Evolutionary conservation across 2,113 vertebrate species (phyloP).

Genomic region (Pygoscelis adeliae): DNA sequence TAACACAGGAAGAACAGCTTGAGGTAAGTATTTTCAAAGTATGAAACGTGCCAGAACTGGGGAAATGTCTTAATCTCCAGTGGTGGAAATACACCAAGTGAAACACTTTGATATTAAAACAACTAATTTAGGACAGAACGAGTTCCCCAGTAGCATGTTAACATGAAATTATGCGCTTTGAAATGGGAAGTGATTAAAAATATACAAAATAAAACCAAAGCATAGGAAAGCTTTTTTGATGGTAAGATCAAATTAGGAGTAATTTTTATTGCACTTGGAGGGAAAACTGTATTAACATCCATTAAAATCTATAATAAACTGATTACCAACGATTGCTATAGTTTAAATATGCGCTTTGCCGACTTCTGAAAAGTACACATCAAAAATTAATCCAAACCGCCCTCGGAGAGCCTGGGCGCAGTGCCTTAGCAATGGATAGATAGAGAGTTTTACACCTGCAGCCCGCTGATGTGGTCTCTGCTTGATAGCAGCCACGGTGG

Average conservation of each 20-base stretch:
- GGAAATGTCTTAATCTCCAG: not conserved
- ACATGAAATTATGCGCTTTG: not conserved
- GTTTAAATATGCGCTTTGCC: not conserved
- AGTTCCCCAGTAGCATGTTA: not conserved
- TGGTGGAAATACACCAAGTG: not conserved
- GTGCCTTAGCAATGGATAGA: not conserved
- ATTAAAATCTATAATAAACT: slow-evolving; percentile 62
- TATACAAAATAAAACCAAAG: slow-evolving; percentile 13
- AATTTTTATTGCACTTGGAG: slow-evolving; percentile 48
- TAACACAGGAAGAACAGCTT: not conserved
- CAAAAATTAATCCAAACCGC: not conserved
- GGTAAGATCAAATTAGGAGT: slow-evolving; percentile 24
- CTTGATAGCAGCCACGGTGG: not conserved
- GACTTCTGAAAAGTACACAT: not conserved
- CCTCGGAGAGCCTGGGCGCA: accelerated
- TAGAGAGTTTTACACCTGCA: not conserved
- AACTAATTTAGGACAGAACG: not conserved
- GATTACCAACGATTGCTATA: slow-evolving; percentile 12
- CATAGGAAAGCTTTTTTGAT: not conserved
- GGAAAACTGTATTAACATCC: slow-evolving; percentile 52
- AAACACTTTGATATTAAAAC: not conserved
- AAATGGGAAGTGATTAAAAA: slow-evolving; percentile 42
- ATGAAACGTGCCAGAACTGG: not conserved
- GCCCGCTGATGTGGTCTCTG: accelerated
- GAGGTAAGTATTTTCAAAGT: not conserved